These are phyloP conservation scores for Himalopsyche tibetana DNA, from an alignment of 2,888 invertebrate genomes.

Conservation along the genomic window DNA sequence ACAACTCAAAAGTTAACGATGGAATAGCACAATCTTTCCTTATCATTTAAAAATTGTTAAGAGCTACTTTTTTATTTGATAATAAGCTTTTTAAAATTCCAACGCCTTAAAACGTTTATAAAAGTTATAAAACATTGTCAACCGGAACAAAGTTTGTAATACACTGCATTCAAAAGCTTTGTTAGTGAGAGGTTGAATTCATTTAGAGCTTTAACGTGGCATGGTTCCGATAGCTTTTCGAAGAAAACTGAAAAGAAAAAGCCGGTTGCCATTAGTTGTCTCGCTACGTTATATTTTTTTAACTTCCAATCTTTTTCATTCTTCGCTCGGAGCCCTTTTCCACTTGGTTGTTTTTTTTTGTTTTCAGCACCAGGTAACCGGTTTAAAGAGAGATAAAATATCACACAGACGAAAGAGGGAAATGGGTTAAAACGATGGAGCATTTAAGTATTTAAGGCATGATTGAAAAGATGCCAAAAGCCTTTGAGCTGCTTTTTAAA, in stretches of 20 bases:
- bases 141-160: not conserved
- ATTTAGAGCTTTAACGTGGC: not conserved
- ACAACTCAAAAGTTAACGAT: too few relatives aligned
- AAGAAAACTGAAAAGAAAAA: constrained; percentile 50
- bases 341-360: not conserved
- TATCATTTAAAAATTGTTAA: too few relatives aligned
- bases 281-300: constrained; percentile 46
- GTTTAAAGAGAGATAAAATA: constrained; percentile 51
- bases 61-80: too few relatives aligned
- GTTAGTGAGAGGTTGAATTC: constrained; percentile 6
- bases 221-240: not conserved
- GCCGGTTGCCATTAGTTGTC: constrained; percentile 51
- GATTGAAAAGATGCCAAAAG: not conserved
- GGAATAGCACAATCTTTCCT: too few relatives aligned
- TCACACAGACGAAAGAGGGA: constrained; percentile 23
- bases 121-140: too few relatives aligned
- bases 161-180: not conserved
- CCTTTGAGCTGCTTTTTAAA: not conserved
- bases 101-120: too few relatives aligned
- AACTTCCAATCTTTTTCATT: constrained; percentile 48
- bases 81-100: too few relatives aligned
- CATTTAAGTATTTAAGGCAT: constrained; percentile 28
- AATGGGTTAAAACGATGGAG: constrained; percentile 16
- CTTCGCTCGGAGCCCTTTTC: constrained; percentile 46
- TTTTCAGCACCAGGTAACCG: constrained; percentile 49